Base-by-base conservation (phyloP, 2,888 invertebrate species). In the Alsophila aescularia region DNA sequence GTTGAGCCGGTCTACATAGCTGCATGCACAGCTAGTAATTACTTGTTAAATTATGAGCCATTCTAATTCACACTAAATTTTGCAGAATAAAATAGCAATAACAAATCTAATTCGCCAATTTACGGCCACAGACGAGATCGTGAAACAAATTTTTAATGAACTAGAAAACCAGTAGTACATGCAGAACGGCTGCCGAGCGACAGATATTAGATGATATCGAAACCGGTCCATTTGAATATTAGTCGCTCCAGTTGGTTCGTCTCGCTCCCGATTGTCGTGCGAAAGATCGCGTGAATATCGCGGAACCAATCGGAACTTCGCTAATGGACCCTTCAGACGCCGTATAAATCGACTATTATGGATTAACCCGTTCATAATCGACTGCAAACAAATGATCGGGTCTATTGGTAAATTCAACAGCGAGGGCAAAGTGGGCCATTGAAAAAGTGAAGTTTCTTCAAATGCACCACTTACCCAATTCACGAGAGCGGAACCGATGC, bases 381-480 rank as follows among this genome's bases (percentile, higher is more conserved):
- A 68, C 55, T 60, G 78, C 77, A 86, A 87, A 87, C 82, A 86
- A 81, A 77, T 74, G 68, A 73, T 75, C 68, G 43, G 52, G 67
- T 55, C 66, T 71, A 77, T 83, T 76, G 73, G 77, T 73, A 76
- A 77, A 80, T 75, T 73, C 73, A 73, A 75, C 71, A 71, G 65
- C 64, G 65, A 63, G 63, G 65, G 59, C 64, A 75, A 85, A 85
- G 81, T 84, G 69, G 84, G 74, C 61, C 83, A 73, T 79, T 76
- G 83, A 80, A 90, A 89, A 88, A 89, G 90, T 86, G 88, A 89
- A 87, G 87, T 86, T 87, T 90, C 83, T 82, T 81, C 83, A 83
- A 89, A 85, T 85, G 86, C 85, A 86, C 87, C 83, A 89, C 83
- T 90, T 90, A 90, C 85, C 85, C 75, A 85, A 87, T 85, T 87